phyloP scores from a whole-genome alignment of 2,113 vertebrate species.

The Benitochromis conjunctus region DNA sequence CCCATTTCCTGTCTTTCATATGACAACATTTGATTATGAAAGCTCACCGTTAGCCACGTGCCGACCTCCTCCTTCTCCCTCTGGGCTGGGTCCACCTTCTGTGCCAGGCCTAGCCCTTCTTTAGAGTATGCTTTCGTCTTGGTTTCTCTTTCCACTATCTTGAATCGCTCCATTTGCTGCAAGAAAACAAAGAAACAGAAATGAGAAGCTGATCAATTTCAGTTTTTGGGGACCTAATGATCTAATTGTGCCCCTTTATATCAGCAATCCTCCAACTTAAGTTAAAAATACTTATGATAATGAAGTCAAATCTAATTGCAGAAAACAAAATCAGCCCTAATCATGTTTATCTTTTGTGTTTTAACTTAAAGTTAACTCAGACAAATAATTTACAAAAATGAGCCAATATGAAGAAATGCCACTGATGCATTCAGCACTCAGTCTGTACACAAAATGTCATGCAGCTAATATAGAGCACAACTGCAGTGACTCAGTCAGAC shows the following conservation, averaged over 20 bases:
- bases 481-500: not conserved
- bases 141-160: constrained; percentile 88
- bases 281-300: too few relatives aligned
- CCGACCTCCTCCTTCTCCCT: constrained; percentile 89
- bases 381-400: not conserved
- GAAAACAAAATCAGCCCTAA: accelerated
- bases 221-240: not conserved
- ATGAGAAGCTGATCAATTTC: not conserved
- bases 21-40: not conserved
- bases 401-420: not conserved
- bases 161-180: constrained; percentile 95
- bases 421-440: not conserved
- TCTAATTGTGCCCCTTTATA: not conserved
- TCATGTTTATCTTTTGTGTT: not conserved
- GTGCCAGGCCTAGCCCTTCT: constrained; percentile 86
- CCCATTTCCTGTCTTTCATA: too few relatives aligned
- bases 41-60: constrained; percentile 82
- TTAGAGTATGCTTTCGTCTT: constrained; percentile 93
- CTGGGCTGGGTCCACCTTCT: constrained; percentile 90
- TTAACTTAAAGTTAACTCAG: not conserved
- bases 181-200: not conserved
- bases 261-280: not conserved
- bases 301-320: too few relatives aligned
- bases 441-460: not conserved
- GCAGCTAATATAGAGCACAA: not conserved